These are phyloP conservation scores for Strigops habroptila DNA, from an alignment of 2,113 vertebrate genomes.

Conservation along the genomic window DNA sequence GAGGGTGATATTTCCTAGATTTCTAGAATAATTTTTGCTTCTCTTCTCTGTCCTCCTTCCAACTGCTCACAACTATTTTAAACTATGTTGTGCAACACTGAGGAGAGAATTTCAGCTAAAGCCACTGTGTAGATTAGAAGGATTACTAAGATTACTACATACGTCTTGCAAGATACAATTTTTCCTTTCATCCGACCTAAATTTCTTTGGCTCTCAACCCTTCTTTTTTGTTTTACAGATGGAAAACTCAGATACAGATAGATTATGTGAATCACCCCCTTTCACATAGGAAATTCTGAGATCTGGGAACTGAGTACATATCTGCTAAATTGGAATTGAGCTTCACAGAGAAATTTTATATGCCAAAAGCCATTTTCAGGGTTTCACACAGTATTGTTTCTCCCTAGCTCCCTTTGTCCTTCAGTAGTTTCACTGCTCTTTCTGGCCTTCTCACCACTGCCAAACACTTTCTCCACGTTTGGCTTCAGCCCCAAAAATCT, in stretches of 20 bases:
- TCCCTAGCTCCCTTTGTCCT: neutral
- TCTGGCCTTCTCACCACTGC: neutral
- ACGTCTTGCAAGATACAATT: neutral
- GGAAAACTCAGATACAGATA: neutral
- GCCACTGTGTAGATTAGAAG: constrained; percentile 1
- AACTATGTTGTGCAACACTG: neutral
- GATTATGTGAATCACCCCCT: neutral
- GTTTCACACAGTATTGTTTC: neutral
- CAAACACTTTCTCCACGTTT: neutral
- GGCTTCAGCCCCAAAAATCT: neutral
- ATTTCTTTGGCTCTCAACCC: neutral
- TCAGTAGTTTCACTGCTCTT: neutral
- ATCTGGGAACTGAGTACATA: neutral
- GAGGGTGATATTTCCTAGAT: neutral
- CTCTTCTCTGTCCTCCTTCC: neutral
- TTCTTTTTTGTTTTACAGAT: constrained; percentile 3
- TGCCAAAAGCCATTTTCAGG: neutral
- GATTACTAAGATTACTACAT: constrained; percentile 19
- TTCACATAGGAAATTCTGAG: neutral
- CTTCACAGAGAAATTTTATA: neutral
- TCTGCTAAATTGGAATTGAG: neutral
- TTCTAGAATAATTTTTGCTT: neutral
- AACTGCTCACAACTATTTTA: constrained; percentile 6
- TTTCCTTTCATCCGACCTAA: constrained; percentile 8
- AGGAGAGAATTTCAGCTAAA: neutral